Base-by-base conservation (phyloP, 2,797 vertebrate genomes). In the Rhincodon typus region DNA sequence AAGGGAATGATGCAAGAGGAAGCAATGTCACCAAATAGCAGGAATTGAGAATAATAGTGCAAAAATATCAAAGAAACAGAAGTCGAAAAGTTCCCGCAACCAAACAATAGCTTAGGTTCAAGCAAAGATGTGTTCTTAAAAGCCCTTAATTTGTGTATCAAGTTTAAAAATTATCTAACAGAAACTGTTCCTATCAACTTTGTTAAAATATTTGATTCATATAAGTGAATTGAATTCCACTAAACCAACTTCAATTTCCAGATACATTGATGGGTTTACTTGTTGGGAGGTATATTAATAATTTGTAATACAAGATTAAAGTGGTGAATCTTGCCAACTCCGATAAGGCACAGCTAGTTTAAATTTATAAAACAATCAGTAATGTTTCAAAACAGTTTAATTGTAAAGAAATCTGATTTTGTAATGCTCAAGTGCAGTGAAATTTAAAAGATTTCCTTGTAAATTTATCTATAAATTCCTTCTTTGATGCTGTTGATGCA, bases 321-420 rank as follows among this genome's bases (percentile, higher is more conserved):
- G n/a, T 91, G 88, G 88, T 91, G 57, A 91, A 38, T n/a, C 82
- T 91, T 38, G 17, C 62, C 88, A 91, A 90, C 57, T 62, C n/a
- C 38, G 19, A 62, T 57, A 62, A 91, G 88, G n/a, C 46, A 6
- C 50, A n/a, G 57, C 6, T n/a, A 7, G 57, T n/a, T 91, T 91
- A 30, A 90, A 15, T 34, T 62, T 62, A 6, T 91, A n/a, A 34
- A 62, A 66, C 88, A 90, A 90, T 90, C 30, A 34, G 53, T 27
- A 34, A 62, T n/a, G 19, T 62, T 91, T 57, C 4, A 57, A 88
- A 57, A 88, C 1, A 27, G 12, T 25, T 34, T 77, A 17, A 42
- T 42, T 84, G 38, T 62, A 6, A n/a, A 62, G 88, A 66, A 30
- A n/a, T 30, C 13, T 62, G 57, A 91, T 91, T n/a, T 17, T 91